Evolutionary conservation across 2,888 invertebrate genomes (phyloP).

Genomic region (Pediacus dermestoides): DNA sequence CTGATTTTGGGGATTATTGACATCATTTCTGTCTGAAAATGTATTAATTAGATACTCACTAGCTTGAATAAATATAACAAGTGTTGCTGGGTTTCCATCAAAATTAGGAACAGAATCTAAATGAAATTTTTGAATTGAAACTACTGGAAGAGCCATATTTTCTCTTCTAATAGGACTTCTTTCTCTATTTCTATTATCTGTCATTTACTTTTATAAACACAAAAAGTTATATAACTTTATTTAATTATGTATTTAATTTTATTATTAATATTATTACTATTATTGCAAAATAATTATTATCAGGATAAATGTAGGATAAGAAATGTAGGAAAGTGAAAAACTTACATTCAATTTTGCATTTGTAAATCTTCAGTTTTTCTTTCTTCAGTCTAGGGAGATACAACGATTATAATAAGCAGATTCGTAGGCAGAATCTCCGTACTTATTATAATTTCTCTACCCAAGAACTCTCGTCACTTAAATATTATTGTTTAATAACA

Average conservation of each 20-base stretch:
- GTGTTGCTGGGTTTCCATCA: constrained; percentile 7
- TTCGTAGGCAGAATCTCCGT: too few species aligned
- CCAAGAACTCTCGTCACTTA: too few species aligned
- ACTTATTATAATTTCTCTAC: too few species aligned
- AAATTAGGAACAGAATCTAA: too few species aligned
- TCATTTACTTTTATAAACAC: too few species aligned
- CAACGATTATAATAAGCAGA: too few species aligned
- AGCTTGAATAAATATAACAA: constrained; percentile 3
- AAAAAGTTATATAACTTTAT: too few species aligned
- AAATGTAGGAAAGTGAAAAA: constrained; percentile 1
- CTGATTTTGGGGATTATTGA: constrained; percentile 1
- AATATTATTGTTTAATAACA: too few species aligned
- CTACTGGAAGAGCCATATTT: background rate
- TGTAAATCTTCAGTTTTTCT: too few species aligned
- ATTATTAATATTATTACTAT: background rate
- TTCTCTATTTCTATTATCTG: constrained; percentile 3
- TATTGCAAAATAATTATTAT: constrained; percentile 1
- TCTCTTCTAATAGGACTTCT: background rate
- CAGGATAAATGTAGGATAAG: background rate
- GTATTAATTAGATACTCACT: constrained; percentile 5
- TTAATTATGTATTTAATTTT: too few species aligned
- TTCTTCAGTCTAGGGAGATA: too few species aligned
- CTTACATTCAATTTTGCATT: too few species aligned
- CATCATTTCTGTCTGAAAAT: background rate
- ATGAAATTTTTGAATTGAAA: constrained; percentile 2